These are phyloP conservation scores for Hirtodrosophila alboralis DNA, from an alignment of 2,888 invertebrate genomes.

Conservation along the genomic window DNA sequence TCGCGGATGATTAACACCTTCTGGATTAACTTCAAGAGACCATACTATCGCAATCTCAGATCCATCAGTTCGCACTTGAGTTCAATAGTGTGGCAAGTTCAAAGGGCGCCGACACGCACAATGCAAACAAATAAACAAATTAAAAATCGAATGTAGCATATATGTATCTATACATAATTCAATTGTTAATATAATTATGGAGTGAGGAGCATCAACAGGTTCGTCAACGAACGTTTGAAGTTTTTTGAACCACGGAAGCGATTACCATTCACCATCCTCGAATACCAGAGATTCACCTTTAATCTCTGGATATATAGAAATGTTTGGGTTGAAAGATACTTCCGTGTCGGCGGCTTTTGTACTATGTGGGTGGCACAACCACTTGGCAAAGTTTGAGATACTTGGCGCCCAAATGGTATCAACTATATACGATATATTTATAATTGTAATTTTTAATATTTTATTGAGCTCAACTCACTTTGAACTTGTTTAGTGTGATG, in stretches of 20 bases:
- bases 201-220: conserved; percentile 52
- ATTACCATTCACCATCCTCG: background rate
- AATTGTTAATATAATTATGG: conserved; percentile 56
- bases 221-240: conserved; percentile 64
- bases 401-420: conserved; percentile 27
- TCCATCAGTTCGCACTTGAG: conserved; percentile 64
- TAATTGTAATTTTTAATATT: conserved; percentile 80
- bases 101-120: conserved; percentile 56
- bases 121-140: conserved; percentile 57
- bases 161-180: conserved; percentile 38
- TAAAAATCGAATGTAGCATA: background rate
- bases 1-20: conserved; percentile 65
- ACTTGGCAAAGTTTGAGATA: conserved; percentile 20
- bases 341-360: conserved; percentile 68
- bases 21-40: background rate
- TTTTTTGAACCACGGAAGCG: conserved; percentile 45
- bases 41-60: conserved; percentile 23
- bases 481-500: conserved; percentile 62
- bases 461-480: conserved; percentile 65
- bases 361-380: conserved; percentile 67
- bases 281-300: conserved; percentile 53
- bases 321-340: conserved; percentile 63
- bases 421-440: conserved; percentile 36
- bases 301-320: conserved; percentile 56
- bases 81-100: conserved; percentile 61